Evolutionary conservation across 2,113 vertebrate genomes (phyloP).

Genomic region (Heterochromis multidens): DNA sequence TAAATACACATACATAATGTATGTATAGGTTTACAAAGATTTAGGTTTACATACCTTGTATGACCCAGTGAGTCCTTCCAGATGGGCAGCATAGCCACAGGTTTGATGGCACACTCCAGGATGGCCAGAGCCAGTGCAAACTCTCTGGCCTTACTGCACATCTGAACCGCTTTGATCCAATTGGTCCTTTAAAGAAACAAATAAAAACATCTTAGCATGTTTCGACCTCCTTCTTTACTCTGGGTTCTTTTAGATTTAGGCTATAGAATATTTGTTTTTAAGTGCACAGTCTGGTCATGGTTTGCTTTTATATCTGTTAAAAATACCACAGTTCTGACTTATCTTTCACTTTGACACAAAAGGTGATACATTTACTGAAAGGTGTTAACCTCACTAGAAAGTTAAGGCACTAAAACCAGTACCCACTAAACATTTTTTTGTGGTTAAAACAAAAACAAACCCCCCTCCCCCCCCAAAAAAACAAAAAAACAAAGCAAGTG

Average conservation of each 20-base stretch:
- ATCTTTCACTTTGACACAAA: background rate
- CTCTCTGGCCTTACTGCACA: constrained; percentile 98
- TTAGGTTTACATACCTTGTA: constrained; percentile 80
- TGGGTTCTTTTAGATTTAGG: background rate
- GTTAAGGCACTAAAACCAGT: background rate
- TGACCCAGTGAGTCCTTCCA: constrained; percentile 97
- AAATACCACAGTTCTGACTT: background rate
- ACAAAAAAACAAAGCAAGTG: background rate
- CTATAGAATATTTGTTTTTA: background rate
- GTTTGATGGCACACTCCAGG: constrained; percentile 97
- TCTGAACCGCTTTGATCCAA: constrained; percentile 99
- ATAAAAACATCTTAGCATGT: background rate
- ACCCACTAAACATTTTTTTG: background rate
- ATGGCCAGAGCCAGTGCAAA: constrained; percentile 97
- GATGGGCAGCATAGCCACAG: constrained; percentile 95
- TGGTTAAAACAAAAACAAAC: background rate
- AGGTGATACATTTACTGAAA: background rate
- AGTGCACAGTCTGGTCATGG: background rate
- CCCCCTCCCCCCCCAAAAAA: too few species aligned
- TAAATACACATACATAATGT: background rate
- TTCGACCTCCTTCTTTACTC: background rate
- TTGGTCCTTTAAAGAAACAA: constrained; percentile 82
- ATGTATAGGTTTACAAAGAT: background rate
- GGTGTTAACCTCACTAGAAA: background rate
- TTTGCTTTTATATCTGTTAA: background rate